These are phyloP conservation scores for Drosophila seguyi DNA, from an alignment of 1,140 invertebrate genomes.

Conservation along the genomic window DNA sequence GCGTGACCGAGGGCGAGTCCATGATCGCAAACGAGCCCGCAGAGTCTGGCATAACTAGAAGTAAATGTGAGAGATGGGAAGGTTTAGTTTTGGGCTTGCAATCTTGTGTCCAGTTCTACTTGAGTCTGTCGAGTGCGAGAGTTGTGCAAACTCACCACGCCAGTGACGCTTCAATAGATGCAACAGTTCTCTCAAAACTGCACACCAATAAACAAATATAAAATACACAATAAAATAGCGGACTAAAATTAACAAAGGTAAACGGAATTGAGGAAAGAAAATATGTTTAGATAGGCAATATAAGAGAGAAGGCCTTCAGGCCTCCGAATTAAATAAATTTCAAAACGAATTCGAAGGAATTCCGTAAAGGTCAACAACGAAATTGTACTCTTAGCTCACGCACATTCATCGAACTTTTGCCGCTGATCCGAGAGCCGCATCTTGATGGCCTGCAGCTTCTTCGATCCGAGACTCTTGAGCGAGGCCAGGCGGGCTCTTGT, in stretches of 20 bases:
- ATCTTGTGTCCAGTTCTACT: not conserved
- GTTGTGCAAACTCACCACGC: slow-evolving; percentile 65
- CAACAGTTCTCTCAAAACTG: slow-evolving; percentile 65
- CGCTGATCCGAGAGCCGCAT: slow-evolving; percentile 89
- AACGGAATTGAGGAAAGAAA: slow-evolving; percentile 37
- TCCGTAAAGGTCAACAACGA: not conserved
- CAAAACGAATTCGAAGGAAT: not conserved
- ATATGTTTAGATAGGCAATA: slow-evolving; percentile 20
- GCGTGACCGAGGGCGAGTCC: slow-evolving; percentile 79
- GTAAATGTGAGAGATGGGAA: not conserved
- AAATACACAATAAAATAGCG: slow-evolving; percentile 33
- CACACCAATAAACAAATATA: slow-evolving; percentile 42
- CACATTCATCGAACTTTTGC: slow-evolving; percentile 84
- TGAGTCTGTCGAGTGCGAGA: slow-evolving; percentile 40
- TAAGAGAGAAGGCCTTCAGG: not conserved
- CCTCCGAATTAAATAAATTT: not conserved
- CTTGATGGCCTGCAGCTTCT: slow-evolving; percentile 88
- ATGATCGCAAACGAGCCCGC: slow-evolving; percentile 78
- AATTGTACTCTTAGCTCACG: slow-evolving; percentile 35
- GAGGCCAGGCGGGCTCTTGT: slow-evolving; percentile 88
- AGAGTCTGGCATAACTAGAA: slow-evolving; percentile 77
- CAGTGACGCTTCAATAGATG: slow-evolving; percentile 65
- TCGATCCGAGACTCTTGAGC: slow-evolving; percentile 89
- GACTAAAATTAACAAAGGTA: slow-evolving; percentile 45
- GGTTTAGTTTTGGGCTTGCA: not conserved